A percentile compares a stretch with the other conserved stretches of the same genome.
Evolutionary conservation across 1,140 invertebrate genomes (phyloP).

Genomic region (Listronotus bonariensis): DNA sequence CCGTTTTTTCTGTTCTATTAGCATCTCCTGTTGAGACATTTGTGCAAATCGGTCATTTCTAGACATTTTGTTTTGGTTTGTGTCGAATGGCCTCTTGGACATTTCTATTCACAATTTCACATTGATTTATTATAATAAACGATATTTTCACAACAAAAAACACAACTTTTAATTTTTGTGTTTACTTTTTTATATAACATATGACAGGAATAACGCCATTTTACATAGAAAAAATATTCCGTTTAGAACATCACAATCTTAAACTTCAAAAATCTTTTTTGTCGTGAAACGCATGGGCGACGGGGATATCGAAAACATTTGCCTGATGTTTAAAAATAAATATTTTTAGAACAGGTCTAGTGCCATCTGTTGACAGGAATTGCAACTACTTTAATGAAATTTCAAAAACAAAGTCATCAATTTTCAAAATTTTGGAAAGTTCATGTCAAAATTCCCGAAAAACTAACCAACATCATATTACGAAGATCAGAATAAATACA

Average conservation of each 20-base stretch:
- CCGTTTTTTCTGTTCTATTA: constrained; percentile 78
- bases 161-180: too few species aligned
- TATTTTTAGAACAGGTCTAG: too few species aligned
- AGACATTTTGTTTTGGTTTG: constrained; percentile 63
- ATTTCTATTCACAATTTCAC: constrained; percentile 38
- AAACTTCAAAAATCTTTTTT: too few species aligned
- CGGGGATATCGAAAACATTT: too few species aligned
- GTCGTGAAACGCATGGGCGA: too few species aligned
- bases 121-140: neutral
- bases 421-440: constrained; percentile 21
- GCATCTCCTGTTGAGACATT: constrained; percentile 80
- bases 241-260: too few species aligned
- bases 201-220: too few species aligned
- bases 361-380: too few species aligned
- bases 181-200: too few species aligned
- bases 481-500: constrained; percentile 5
- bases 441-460: constrained; percentile 33
- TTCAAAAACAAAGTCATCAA: constrained; percentile 18
- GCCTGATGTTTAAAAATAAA: too few species aligned
- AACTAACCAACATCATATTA: constrained; percentile 14
- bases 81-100: constrained; percentile 55
- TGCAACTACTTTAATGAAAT: neutral
- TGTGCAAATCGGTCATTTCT: constrained; percentile 70
- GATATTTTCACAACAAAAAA: too few species aligned
- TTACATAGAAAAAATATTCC: too few species aligned